phyloP scores from a whole-genome alignment of 1,140 invertebrate genomes.

The Camponotus pennsylvanicus region DNA sequence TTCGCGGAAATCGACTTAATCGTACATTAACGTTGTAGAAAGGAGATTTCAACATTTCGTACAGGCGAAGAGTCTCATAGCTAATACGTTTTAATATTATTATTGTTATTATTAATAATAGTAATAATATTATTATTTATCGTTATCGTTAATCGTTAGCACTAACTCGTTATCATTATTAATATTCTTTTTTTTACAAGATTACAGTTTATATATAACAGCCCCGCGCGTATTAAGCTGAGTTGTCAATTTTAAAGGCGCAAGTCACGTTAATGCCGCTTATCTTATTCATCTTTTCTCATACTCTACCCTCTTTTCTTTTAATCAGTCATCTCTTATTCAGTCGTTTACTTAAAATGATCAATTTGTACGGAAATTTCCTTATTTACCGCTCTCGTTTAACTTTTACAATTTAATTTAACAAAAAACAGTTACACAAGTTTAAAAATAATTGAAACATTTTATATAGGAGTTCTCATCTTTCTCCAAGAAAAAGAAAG shows the following conservation, averaged over 20 bases:
- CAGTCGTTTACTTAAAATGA: slow-evolving; percentile 16
- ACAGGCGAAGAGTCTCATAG: slow-evolving; percentile 67
- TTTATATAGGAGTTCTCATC: not conserved
- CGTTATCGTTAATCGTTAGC: slow-evolving; percentile 62
- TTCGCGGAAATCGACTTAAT: slow-evolving; percentile 58
- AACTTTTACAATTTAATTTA: slow-evolving; percentile 18
- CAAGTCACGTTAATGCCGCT: slow-evolving; percentile 65
- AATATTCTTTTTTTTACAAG: slow-evolving; percentile 67
- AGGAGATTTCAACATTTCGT: slow-evolving; percentile 70
- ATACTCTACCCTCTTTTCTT: not conserved
- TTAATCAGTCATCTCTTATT: not conserved
- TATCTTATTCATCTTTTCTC: slow-evolving; percentile 26
- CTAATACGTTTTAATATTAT: slow-evolving; percentile 66
- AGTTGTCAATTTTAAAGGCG: slow-evolving; percentile 70
- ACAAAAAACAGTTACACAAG: not conserved
- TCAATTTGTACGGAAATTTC: slow-evolving; percentile 47
- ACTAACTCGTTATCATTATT: slow-evolving; percentile 58
- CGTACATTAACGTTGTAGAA: slow-evolving; percentile 64
- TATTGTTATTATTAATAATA: slow-evolving; percentile 66
- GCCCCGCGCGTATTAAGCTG: slow-evolving; percentile 66
- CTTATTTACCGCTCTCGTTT: slow-evolving; percentile 28
- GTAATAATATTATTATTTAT: slow-evolving; percentile 66
- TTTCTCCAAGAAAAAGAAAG: not conserved
- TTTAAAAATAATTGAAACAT: slow-evolving; percentile 14
- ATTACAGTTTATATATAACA: slow-evolving; percentile 68